Conservation (phyloP, 2,888 invertebrate genomes). For the Conistra vaccinii region DNA sequence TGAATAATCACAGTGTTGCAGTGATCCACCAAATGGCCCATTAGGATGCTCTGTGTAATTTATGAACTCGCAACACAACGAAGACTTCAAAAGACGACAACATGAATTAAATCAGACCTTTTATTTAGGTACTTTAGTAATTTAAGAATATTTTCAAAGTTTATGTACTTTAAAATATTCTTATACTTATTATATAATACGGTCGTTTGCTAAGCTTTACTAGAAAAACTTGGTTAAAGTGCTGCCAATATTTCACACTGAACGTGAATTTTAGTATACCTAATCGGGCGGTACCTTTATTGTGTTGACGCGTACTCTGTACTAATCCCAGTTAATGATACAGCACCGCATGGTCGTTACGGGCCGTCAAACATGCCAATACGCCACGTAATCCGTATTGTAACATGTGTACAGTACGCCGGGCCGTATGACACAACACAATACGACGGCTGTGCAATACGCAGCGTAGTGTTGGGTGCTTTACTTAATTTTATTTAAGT, state of each 20-base stretch:
- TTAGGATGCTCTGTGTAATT: conserved; percentile 38
- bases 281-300: neutral
- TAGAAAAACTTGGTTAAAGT: neutral
- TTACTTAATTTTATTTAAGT: conserved; percentile 6
- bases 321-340: conserved; percentile 19
- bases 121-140: conserved; percentile 26
- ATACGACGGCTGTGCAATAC: conserved; percentile 19
- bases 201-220: neutral
- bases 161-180: too few species aligned
- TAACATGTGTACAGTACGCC: conserved; percentile 35
- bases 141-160: neutral
- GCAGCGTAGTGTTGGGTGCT: neutral
- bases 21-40: conserved; percentile 46
- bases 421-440: conserved; percentile 5
- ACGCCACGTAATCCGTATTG: conserved; percentile 33
- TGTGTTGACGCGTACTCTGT: neutral
- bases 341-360: neutral
- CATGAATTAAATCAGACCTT: conserved; percentile 17
- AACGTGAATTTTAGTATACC: neutral
- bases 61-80: conserved; percentile 35
- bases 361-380: conserved; percentile 39
- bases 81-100: conserved; percentile 19
- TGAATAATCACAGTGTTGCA: conserved; percentile 26
- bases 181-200: neutral
- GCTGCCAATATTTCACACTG: too few species aligned